Evolutionary conservation across 2,113 vertebrate species (phyloP).

Genomic region (Pelvicachromis taeniatus): DNA sequence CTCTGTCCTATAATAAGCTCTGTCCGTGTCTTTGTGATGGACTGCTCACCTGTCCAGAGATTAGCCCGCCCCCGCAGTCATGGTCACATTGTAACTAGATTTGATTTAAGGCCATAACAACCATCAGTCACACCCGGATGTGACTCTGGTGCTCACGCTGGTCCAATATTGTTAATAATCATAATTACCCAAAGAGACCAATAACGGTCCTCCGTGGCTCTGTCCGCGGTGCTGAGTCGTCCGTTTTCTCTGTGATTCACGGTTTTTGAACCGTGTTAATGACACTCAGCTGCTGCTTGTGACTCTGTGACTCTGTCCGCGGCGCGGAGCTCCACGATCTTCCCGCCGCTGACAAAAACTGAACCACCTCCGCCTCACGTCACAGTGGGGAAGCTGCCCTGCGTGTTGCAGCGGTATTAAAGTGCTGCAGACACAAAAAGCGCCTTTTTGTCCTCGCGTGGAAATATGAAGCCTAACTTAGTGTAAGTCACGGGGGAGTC

Average conservation of each 20-base stretch:
- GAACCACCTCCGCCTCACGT: background rate
- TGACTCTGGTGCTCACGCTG: background rate
- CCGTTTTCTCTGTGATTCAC: accelerated
- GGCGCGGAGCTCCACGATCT: background rate
- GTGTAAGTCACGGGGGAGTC: background rate
- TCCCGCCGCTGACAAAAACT: background rate
- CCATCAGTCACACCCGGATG: background rate
- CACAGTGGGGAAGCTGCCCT: too few relatives aligned
- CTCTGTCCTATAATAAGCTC: background rate
- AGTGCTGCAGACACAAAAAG: background rate
- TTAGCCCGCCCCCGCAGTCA: accelerated
- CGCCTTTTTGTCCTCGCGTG: background rate
- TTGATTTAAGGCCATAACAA: background rate
- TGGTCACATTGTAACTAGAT: background rate
- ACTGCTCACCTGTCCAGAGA: background rate
- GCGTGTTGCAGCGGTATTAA: background rate
- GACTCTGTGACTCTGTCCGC: background rate
- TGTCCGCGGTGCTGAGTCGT: accelerated
- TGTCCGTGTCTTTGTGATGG: background rate
- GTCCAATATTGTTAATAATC: background rate
- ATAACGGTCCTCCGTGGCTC: background rate
- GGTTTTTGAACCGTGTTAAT: background rate
- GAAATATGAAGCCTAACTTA: background rate
- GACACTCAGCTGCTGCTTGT: too few relatives aligned
- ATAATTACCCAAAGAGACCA: too few relatives aligned